Evolutionary conservation across 2,113 vertebrate species (phyloP).

Genomic region (Megaleporinus macrocephalus): DNA sequence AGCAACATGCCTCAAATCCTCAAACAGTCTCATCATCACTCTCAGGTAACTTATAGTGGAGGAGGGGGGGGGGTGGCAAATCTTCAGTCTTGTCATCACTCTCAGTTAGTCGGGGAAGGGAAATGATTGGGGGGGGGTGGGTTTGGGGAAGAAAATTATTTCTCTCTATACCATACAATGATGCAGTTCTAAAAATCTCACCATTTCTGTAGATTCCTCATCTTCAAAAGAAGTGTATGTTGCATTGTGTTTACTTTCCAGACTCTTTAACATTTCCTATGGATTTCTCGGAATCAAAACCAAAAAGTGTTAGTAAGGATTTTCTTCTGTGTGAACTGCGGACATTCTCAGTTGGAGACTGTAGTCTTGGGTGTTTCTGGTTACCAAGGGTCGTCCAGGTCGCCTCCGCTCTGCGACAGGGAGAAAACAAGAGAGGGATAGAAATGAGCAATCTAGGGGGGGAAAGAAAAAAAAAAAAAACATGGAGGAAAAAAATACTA

Average conservation of each 20-base stretch:
- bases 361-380: slow-evolving; percentile 66
- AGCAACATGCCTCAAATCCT: slow-evolving; percentile 35
- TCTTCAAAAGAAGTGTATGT: slow-evolving; percentile 79
- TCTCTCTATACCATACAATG: slow-evolving; percentile 71
- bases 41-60: slow-evolving; percentile 34
- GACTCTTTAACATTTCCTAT: slow-evolving; percentile 60
- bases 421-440: slow-evolving; percentile 73
- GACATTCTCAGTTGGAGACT: slow-evolving; percentile 72
- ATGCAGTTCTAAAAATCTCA: slow-evolving; percentile 78
- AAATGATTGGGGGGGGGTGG: slow-evolving; percentile 67
- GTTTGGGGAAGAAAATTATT: slow-evolving; percentile 81
- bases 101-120: slow-evolving; percentile 38
- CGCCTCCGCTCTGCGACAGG: slow-evolving; percentile 89
- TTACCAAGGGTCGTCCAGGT: slow-evolving; percentile 99
- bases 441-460: slow-evolving; percentile 45
- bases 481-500: slow-evolving; percentile 31
- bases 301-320: slow-evolving; percentile 81
- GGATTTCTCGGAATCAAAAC: slow-evolving; percentile 77
- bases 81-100: slow-evolving; percentile 41
- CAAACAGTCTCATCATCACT: slow-evolving; percentile 34
- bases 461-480: neutral
- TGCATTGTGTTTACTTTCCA: slow-evolving; percentile 51
- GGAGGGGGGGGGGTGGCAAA: slow-evolving; percentile 15
- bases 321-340: slow-evolving; percentile 86
- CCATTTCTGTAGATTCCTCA: slow-evolving; percentile 83